Evolutionary conservation across 2,797 vertebrate genomes (phyloP), one percentile per base, ranked within the genome.

Genomic region (Coendou prehensilis): DNA sequence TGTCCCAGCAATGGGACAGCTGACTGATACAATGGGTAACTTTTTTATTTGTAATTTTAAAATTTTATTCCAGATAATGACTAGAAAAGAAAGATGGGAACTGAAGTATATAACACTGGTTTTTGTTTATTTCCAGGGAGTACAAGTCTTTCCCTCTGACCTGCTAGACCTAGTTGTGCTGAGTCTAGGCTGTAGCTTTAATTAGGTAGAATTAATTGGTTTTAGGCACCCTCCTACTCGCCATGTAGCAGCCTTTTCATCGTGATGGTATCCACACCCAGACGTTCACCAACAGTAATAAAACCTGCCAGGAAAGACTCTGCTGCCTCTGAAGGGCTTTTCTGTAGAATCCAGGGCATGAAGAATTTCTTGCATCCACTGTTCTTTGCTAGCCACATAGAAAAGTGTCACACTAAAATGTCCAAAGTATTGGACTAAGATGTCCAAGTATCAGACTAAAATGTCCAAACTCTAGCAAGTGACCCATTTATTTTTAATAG

Each of bases 381-480:
- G 20, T 94, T 82, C 9, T 84, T 78, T 75, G 50, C 50, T 79
- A 69, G 33, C 17, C 20, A 79, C 47, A 33, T 52, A 73, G 63
- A 61, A 85, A 87, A 85, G 23, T 80, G 71, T 73, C 52, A 82
- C n/a, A 59, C 52, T 75, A 73, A 91, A 86, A 89, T 93, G n/a
- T 84, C 41, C 61, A 83, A 87, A 78, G 54, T 56, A 56, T 56
- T 56, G 78, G 41, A 57, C 45, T 75, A 79, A 91, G 82, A 89
- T 93, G 33, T 84, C 54, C 61, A 87, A 84, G 22, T 79, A 81
- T 73, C 59, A 82, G 41, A 59, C 52, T 75, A 73, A 91, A 86
- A 86, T 93, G n/a, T 84, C 54, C 63, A 83, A 87, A 78, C 37
- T 80, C 26, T 87, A 71, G 59, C 56, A 71, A 64, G 10, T 63